Evolutionary conservation across 2,888 invertebrate species (phyloP).

Genomic region (Phragmatobia fuliginosa): DNA sequence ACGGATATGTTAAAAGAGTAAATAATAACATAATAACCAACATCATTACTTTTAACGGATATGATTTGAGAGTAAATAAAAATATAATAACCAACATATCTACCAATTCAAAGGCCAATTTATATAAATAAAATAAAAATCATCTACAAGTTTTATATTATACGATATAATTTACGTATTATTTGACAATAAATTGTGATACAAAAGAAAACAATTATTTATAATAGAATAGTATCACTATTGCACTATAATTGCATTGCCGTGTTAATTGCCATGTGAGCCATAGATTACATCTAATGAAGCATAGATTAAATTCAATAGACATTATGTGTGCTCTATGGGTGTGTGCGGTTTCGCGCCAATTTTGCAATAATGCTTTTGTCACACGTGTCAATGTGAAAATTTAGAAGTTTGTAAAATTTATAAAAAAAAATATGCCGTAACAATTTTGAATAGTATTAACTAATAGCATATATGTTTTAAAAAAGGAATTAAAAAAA

Average conservation of each 20-base stretch:
- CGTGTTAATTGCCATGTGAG: slow-evolving; percentile 28
- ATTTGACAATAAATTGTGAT: too few relatives aligned
- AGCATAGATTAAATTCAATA: slow-evolving; percentile 24
- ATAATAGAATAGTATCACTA: too few relatives aligned
- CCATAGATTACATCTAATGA: slow-evolving; percentile 24
- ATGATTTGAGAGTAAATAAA: too few relatives aligned
- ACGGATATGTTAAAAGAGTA: too few relatives aligned
- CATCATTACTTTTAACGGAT: too few relatives aligned
- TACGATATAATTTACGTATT: too few relatives aligned
- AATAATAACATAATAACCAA: too few relatives aligned
- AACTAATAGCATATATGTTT: not conserved
- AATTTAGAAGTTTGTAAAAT: not conserved
- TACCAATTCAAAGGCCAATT: too few relatives aligned
- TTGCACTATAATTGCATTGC: slow-evolving; percentile 28
- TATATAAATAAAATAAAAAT: too few relatives aligned
- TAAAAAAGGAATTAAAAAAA: not conserved
- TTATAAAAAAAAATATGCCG: not conserved
- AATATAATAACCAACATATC: too few relatives aligned
- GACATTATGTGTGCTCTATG: slow-evolving; percentile 14
- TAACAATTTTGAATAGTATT: too few relatives aligned
- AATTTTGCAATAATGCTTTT: slow-evolving; percentile 19
- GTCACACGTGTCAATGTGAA: not conserved
- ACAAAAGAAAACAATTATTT: slow-evolving; percentile 22
- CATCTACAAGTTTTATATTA: too few relatives aligned
- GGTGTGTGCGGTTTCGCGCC: slow-evolving; percentile 6